Evolutionary conservation across 30 jellyfish, hydroid and myxozoan species (phyloP).

Genomic region (Aurelia aurita): DNA sequence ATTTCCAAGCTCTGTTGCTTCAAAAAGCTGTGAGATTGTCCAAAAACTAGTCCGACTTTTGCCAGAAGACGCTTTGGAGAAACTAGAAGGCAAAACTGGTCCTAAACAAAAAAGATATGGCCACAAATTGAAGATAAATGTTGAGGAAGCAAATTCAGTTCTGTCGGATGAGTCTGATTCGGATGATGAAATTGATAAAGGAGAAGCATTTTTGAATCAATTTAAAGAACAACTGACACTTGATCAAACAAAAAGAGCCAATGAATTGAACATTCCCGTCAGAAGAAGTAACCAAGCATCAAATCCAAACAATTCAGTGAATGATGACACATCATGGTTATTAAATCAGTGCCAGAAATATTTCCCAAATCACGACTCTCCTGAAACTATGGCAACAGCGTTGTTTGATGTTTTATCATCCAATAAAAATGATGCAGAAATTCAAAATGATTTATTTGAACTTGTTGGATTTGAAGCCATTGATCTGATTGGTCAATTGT

Average conservation of each 20-base stretch:
- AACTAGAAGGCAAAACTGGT: neutral
- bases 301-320: neutral
- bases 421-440: slow-evolving; percentile 74
- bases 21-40: slow-evolving; percentile 74
- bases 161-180: slow-evolving; percentile 62
- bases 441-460: slow-evolving; percentile 94
- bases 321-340: slow-evolving; percentile 71
- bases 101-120: slow-evolving; percentile 64
- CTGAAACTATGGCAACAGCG: slow-evolving; percentile 71
- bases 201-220: slow-evolving; percentile 62
- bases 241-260: slow-evolving; percentile 37
- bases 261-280: neutral
- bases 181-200: slow-evolving; percentile 57
- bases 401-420: slow-evolving; percentile 77
- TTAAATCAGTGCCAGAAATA: slow-evolving; percentile 69
- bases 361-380: slow-evolving; percentile 72
- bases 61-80: slow-evolving; percentile 55
- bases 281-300: neutral
- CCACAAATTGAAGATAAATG: slow-evolving; percentile 57
- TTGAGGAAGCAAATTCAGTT: slow-evolving; percentile 9
- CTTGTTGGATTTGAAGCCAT: slow-evolving; percentile 95
- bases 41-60: slow-evolving; percentile 55
- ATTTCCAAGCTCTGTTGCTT: slow-evolving; percentile 80
- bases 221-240: slow-evolving; percentile 59
- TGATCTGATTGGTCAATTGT: slow-evolving; percentile 79